A percentile compares a stretch with the other conserved stretches of the same genome.
phyloP scores from a whole-genome alignment of 2,113 vertebrate genomes.

The Pterocles burchelli region DNA sequence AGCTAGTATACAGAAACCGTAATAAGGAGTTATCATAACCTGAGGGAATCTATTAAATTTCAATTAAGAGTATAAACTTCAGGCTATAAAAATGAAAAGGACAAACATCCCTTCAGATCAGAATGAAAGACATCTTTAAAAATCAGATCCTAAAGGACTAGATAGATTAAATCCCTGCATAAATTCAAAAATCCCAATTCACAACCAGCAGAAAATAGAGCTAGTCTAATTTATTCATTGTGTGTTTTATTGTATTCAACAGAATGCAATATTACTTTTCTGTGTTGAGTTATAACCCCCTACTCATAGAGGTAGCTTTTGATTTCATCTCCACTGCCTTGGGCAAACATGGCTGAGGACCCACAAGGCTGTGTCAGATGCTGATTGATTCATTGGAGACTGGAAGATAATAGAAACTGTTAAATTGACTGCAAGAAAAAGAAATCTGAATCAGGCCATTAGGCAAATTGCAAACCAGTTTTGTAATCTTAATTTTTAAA shows the following conservation, averaged over 20 bases:
- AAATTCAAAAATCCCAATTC: constrained; percentile 61
- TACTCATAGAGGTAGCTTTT: constrained; percentile 70
- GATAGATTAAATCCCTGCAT: constrained; percentile 62
- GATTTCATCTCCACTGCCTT: constrained; percentile 78
- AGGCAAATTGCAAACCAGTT: constrained; percentile 70
- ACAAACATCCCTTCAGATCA: constrained; percentile 63
- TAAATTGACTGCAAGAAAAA: constrained; percentile 70
- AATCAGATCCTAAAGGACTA: constrained; percentile 60
- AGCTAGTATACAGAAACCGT: not conserved
- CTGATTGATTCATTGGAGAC: constrained; percentile 79
- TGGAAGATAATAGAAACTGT: constrained; percentile 76
- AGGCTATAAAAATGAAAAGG: constrained; percentile 49
- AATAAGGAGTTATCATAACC: constrained; percentile 53
- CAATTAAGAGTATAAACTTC: constrained; percentile 56
- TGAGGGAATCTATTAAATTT: constrained; percentile 61
- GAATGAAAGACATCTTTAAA: constrained; percentile 73
- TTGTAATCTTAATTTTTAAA: constrained; percentile 71
- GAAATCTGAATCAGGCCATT: constrained; percentile 70
- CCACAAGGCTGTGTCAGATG: constrained; percentile 72
- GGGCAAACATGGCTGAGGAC: constrained; percentile 72
- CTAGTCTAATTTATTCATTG: constrained; percentile 59
- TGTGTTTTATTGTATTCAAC: constrained; percentile 28
- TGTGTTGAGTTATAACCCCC: constrained; percentile 59
- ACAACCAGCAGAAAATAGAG: constrained; percentile 50
- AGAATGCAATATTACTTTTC: constrained; percentile 48